Conservation (phyloP, 2,888 invertebrate genomes). For the Catocala nupta region DNA sequence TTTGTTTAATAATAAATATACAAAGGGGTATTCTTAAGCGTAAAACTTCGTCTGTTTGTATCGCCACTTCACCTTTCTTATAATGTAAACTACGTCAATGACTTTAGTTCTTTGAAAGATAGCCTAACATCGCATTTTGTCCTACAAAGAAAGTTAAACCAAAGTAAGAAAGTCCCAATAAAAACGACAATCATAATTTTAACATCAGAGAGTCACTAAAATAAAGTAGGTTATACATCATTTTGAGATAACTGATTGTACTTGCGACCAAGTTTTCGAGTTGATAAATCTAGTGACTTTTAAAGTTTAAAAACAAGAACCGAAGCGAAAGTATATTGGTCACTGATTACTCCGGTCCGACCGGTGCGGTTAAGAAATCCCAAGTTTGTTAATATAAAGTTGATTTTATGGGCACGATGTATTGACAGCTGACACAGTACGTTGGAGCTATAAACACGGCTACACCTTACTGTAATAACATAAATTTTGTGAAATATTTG, state of each 20-base stretch:
- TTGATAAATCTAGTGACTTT: constrained; percentile 24
- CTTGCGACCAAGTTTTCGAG: constrained; percentile 15
- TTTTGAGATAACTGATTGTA: constrained; percentile 10
- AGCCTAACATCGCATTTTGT: too few species aligned
- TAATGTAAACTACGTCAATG: too few species aligned
- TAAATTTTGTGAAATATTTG: constrained; percentile 15
- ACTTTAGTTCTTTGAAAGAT: too few species aligned
- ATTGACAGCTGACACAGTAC: constrained; percentile 27
- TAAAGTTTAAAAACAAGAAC: constrained; percentile 30
- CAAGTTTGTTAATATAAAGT: constrained; percentile 37
- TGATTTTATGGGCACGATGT: constrained; percentile 36
- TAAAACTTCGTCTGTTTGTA: too few species aligned
- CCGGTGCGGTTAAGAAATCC: constrained; percentile 44
- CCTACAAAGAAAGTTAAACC: too few species aligned
- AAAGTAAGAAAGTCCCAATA: background rate
- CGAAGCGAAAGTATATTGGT: constrained; percentile 40
- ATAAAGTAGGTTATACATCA: constrained; percentile 1
- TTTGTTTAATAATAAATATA: too few species aligned
- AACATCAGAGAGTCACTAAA: background rate
- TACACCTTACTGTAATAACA: constrained; percentile 26
- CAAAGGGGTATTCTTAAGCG: too few species aligned
- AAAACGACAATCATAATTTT: background rate
- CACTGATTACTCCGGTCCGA: constrained; percentile 24
- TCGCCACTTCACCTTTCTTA: too few species aligned
- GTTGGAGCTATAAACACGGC: constrained; percentile 27